Percentiles rank a stretch among this genome's conserved stretches.
Conservation (phyloP, 2,113 vertebrate species). For the Dendrocopos noguchii region DNA sequence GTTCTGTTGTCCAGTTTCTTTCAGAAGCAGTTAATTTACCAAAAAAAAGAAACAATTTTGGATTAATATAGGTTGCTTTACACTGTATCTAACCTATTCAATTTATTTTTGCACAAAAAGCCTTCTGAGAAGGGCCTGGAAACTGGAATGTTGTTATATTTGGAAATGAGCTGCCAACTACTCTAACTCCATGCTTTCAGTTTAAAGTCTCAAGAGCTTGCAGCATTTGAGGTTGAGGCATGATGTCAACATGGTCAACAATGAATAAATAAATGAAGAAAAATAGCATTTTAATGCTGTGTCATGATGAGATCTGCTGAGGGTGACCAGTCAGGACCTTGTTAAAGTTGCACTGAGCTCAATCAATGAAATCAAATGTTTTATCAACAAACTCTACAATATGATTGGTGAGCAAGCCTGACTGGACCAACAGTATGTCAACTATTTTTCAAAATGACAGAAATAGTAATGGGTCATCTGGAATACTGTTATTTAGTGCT, state of each 20-base stretch:
- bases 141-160: neutral
- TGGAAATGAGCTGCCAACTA: neutral
- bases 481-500: constrained; percentile 63
- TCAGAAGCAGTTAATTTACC: neutral
- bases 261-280: constrained; percentile 38
- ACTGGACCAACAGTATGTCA: neutral
- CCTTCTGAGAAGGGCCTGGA: neutral
- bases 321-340: neutral
- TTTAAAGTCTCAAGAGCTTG: neutral
- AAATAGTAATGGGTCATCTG: constrained; percentile 56
- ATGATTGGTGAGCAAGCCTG: neutral
- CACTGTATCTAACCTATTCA: neutral
- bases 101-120: neutral
- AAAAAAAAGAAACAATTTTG: neutral
- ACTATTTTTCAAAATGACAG: constrained; percentile 57
- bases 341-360: neutral
- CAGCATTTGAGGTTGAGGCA: neutral
- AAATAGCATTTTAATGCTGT: neutral
- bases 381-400: neutral
- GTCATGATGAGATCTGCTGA: neutral
- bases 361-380: constrained; percentile 27
- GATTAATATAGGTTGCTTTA: neutral
- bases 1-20: neutral
- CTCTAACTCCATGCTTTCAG: neutral
- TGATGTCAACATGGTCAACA: neutral